phyloP scores from a whole-genome alignment of 1,140 invertebrate genomes.

The Goniozus legneri region DNA sequence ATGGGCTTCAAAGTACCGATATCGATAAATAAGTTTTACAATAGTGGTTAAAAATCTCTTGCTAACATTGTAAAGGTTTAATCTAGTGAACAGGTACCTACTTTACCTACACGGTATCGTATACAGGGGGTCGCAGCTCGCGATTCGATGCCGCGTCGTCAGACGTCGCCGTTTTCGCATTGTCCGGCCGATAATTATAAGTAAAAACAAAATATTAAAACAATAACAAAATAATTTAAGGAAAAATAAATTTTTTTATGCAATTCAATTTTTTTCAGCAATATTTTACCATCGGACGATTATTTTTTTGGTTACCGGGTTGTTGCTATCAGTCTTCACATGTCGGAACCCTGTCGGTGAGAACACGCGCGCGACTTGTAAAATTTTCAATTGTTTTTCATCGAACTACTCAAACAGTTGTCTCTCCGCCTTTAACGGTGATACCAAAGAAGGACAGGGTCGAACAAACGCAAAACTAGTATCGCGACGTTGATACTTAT shows the following conservation, averaged over 20 bases:
- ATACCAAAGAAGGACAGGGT: no score
- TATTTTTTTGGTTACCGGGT: slow-evolving; percentile 1
- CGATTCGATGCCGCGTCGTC: slow-evolving; percentile 49
- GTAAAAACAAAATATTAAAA: slow-evolving; percentile 10
- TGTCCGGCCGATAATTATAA: slow-evolving; percentile 44
- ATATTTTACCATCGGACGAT: no score
- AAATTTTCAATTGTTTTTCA: no score
- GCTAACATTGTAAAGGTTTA: slow-evolving; percentile 14
- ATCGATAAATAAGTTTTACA: slow-evolving; percentile 22
- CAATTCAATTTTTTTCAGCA: no score
- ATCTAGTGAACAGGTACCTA: slow-evolving; percentile 52
- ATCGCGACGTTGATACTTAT: no score
- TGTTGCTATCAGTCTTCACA: slow-evolving; percentile 39
- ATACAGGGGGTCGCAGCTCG: slow-evolving; percentile 48
- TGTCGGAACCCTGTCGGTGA: slow-evolving; percentile 25
- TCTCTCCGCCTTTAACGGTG: no score
- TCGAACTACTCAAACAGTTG: no score
- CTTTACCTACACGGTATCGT: slow-evolving; percentile 55
- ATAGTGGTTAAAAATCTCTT: no score
- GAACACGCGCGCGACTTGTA: slow-evolving; percentile 19
- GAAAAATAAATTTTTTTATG: neutral
- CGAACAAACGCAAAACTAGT: no score
- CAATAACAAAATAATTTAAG: no score
- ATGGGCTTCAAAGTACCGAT: slow-evolving; percentile 5
- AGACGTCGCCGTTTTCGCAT: slow-evolving; percentile 47